phyloP scores from a whole-genome alignment of 1,140 invertebrate species.

The Episyrphus balteatus region DNA sequence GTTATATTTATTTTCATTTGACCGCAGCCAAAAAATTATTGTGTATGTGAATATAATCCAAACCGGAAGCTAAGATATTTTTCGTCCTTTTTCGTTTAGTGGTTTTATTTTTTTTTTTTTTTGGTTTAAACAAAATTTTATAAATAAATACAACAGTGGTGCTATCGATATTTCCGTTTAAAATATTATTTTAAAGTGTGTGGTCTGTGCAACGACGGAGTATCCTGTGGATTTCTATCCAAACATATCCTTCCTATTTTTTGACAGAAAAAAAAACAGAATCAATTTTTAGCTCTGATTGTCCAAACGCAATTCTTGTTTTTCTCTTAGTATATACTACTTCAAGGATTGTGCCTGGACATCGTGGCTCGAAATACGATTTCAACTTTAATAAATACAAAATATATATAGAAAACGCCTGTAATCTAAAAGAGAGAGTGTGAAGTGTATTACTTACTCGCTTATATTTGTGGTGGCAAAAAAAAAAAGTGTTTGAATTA shows the following conservation, averaged over 20 bases:
- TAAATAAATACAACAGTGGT: background rate
- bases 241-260: background rate
- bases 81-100: too few species aligned
- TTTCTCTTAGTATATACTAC: conserved; percentile 19
- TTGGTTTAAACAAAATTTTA: too few species aligned
- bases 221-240: background rate
- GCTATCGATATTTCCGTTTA: conserved; percentile 1
- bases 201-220: conserved; percentile 4
- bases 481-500: too few species aligned
- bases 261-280: conserved; percentile 13
- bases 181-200: conserved; percentile 2
- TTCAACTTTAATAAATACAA: conserved; percentile 12
- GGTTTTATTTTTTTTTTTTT: too few species aligned
- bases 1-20: too few species aligned
- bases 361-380: conserved; percentile 38
- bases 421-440: too few species aligned
- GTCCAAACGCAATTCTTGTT: conserved; percentile 39
- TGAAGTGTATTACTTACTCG: too few species aligned
- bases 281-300: conserved; percentile 39
- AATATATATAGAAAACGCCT: too few species aligned
- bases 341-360: conserved; percentile 37
- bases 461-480: too few species aligned
- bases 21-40: too few species aligned
- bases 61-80: too few species aligned
- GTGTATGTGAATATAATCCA: too few species aligned